Conservation (phyloP, 2,113 vertebrate species). For the Ornithorhynchus anatinus region DNA sequence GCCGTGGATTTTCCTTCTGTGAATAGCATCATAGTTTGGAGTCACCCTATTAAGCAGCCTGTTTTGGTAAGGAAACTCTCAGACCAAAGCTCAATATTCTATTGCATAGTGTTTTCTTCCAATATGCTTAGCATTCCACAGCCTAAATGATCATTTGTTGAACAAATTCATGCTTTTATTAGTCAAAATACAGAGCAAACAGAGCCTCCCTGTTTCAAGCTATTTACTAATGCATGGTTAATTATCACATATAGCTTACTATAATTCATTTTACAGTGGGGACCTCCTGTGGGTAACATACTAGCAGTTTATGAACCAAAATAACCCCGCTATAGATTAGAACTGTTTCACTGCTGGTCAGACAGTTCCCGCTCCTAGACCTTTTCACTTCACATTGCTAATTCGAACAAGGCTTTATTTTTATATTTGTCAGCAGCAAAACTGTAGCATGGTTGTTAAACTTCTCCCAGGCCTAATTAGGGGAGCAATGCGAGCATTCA, state of each 20-base stretch:
- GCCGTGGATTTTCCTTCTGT: slow-evolving; percentile 78
- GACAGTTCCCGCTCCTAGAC: slow-evolving; percentile 83
- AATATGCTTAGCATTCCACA: slow-evolving; percentile 81
- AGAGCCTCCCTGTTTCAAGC: slow-evolving; percentile 82
- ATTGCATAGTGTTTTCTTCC: slow-evolving; percentile 80
- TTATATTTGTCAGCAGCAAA: slow-evolving; percentile 87
- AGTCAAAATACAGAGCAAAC: slow-evolving; percentile 84
- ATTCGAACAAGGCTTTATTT: slow-evolving; percentile 96
- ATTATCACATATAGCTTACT: slow-evolving; percentile 89
- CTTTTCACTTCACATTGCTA: slow-evolving; percentile 86
- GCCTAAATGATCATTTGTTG: slow-evolving; percentile 87
- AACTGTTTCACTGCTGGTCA: slow-evolving; percentile 77
- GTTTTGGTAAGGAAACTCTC: slow-evolving; percentile 83
- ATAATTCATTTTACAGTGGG: slow-evolving; percentile 85
- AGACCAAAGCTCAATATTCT: slow-evolving; percentile 79
- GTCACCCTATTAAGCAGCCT: slow-evolving; percentile 82
- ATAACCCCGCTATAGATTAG: slow-evolving; percentile 86
- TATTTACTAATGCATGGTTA: slow-evolving; percentile 88
- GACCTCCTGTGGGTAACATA: slow-evolving; percentile 84
- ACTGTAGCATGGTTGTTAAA: slow-evolving; percentile 92
- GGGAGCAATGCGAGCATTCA: slow-evolving; percentile 89
- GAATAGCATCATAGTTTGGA: slow-evolving; percentile 79
- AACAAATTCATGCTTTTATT: slow-evolving; percentile 88
- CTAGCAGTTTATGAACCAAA: slow-evolving; percentile 86
- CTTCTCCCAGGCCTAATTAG: slow-evolving; percentile 91